Evolutionary conservation across 2,797 vertebrate genomes (phyloP), one percentile per base, ranked within the genome.

Genomic region (Acanthopagrus latus): DNA sequence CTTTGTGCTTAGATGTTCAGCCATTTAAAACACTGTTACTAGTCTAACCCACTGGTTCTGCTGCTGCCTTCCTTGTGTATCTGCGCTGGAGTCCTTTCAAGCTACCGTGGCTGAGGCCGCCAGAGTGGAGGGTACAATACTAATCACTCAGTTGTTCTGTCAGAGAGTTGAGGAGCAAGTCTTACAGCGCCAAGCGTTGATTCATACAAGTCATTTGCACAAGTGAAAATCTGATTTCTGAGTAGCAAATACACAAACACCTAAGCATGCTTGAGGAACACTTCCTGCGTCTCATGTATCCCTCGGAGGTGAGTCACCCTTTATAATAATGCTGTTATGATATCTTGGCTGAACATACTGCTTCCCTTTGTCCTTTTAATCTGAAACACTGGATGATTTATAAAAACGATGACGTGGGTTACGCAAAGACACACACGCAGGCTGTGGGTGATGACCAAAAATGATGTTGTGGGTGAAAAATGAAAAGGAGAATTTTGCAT

Each of bases 401-500:
- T 5, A 38, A 62, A 79, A 65, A 66, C 18, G 1, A 65, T 1
- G 0, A 64, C 0, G 55, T 78, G 82, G 76, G 50, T 60, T 47
- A 55, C 55, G 29, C 20, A 3, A 56, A 71, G 18, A 79, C 60
- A 71, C 43, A 59, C 33, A 59, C 67, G 58, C 57, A 76, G 51
- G 62, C 74, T 62, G 88, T 83, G 86, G 83, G 73, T 82, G 76
- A 81, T 66, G 77, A 83, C 74, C 78, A 80, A 85, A 86, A 70
- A 60, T 62, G 21, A 54, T 82, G 80, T 38, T 76, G 88, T 89
- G 90, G 86, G 82, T 82, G 83, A 89, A 75, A 65, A 68, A 89
- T 90, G 82, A 91, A 89, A 83, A 83, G 75, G 50, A 80, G 69
- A 67, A 54, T 88, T 85, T 86, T 81, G 67, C 63, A 77, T 89